phyloP scores from a whole-genome alignment of 2,113 vertebrate species.

The Gavialis gangeticus region DNA sequence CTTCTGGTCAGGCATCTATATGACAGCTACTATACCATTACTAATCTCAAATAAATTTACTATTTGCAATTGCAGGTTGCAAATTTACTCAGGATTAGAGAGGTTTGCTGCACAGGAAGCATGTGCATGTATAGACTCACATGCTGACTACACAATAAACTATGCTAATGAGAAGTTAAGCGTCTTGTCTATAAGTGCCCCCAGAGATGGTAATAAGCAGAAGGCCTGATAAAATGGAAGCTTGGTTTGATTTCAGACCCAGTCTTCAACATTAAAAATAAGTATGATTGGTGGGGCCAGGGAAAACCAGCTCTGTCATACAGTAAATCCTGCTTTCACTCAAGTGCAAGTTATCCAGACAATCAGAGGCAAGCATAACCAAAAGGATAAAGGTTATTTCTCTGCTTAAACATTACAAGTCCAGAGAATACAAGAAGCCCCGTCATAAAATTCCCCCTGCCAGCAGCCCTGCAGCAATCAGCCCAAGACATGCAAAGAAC shows the following conservation, averaged over 20 bases:
- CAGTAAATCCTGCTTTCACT: not conserved
- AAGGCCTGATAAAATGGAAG: not conserved
- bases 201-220: not conserved
- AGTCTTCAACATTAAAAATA: not conserved
- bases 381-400: not conserved
- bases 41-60: too few relatives aligned
- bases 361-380: not conserved
- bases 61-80: too few relatives aligned
- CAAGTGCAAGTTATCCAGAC: not conserved
- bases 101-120: too few relatives aligned
- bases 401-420: not conserved
- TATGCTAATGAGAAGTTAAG: too few relatives aligned
- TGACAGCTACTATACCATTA: too few relatives aligned
- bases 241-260: not conserved
- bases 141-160: too few relatives aligned
- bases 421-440: not conserved
- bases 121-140: too few relatives aligned
- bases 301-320: not conserved
- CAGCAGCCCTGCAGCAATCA: not conserved
- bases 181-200: too few relatives aligned
- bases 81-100: too few relatives aligned
- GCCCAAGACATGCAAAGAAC: not conserved
- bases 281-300: not conserved
- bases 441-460: not conserved
- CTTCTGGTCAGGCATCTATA: too few relatives aligned